Base-by-base conservation (phyloP, 2,888 invertebrate genomes). In the Vanessa cardui region DNA sequence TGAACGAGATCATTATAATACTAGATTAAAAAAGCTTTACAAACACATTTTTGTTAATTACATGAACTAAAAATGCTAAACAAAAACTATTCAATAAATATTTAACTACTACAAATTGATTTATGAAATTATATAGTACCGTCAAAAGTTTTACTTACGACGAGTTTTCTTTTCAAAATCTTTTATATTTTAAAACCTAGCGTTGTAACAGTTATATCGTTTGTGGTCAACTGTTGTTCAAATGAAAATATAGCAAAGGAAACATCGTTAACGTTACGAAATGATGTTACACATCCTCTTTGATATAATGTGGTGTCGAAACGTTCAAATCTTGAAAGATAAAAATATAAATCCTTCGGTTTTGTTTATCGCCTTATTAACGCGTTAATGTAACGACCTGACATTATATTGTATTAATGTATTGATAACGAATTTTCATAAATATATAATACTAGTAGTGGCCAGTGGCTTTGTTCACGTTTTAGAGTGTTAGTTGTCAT, bases 251-350 rank as follows among this genome's bases (percentile, higher is more conserved):
- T 16, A 47, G 20, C 44, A 50, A 52, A 61, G 46, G 46, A 46
- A 61, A 61, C 63, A 61, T 70, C 60, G 59, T 70, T 31, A 65
- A 67, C 18, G 50, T 67, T 70, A 72, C 64, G 62, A 67, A 67
- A 70, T 58, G 26, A 33, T 44, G 39, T 39, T 39, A 39, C 39
- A 20, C 64, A 47, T 65, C 56, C 33, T 46, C 52, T 63, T 46
- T 50, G 62, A 66, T 69, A 50, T 60, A 47, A 60, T 52, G 59
- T 33, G 56, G 45, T 60, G 64, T 45, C 46, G 64, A 69, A 69
- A 67, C 49, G 64, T 67, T 67, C 62, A 70, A 26, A 20, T 45
- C 45, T 64, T 52, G 47, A 46, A 45, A 66, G 61, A 70, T 70
- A 70, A 39, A 39, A 39, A 39, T 39, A 39, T 39, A 39, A 39